A percentile compares a stretch with the other conserved stretches of the same genome.
Evolutionary conservation across 2,888 invertebrate species (phyloP).

Genomic region (Pyrochroa serraticornis): DNA sequence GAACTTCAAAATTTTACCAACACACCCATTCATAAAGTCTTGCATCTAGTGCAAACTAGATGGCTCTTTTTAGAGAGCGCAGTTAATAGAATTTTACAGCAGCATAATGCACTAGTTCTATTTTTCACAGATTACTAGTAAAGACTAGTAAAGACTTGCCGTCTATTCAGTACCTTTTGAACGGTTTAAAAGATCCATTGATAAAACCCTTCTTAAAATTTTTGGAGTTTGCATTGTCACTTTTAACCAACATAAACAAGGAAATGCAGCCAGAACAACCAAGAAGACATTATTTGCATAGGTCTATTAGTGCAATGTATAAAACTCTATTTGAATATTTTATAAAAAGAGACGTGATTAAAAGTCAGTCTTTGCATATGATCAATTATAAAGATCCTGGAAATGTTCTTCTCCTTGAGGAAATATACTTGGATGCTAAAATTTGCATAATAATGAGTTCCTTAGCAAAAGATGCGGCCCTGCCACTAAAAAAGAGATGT

Average conservation of each 20-base stretch:
- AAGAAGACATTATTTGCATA: constrained; percentile 30
- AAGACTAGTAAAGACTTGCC: constrained; percentile 5
- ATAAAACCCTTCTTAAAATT: constrained; percentile 29
- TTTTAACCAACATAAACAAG: constrained; percentile 27
- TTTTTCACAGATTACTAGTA: constrained; percentile 20
- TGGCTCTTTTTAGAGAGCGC: constrained; percentile 30
- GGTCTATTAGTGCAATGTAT: too few species aligned
- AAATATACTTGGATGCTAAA: too few species aligned
- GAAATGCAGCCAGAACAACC: constrained; percentile 31
- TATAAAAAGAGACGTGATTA: too few species aligned
- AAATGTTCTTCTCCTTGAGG: too few species aligned
- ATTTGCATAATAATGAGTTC: too few species aligned
- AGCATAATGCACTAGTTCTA: constrained; percentile 30
- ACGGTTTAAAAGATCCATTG: constrained; percentile 15
- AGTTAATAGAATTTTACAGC: constrained; percentile 29
- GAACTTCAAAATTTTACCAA: constrained; percentile 40
- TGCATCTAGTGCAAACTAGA: constrained; percentile 35
- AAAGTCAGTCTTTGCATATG: too few species aligned
- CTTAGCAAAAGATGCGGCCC: too few species aligned
- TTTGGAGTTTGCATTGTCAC: constrained; percentile 29
- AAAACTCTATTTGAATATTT: too few species aligned
- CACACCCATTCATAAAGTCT: constrained; percentile 38
- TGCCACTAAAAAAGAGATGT: too few species aligned
- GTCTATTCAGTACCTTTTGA: constrained; percentile 10
- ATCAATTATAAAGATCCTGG: too few species aligned